Evolutionary conservation across 2,888 invertebrate species (phyloP).

Genomic region (Leptarthrus brevirostris): DNA sequence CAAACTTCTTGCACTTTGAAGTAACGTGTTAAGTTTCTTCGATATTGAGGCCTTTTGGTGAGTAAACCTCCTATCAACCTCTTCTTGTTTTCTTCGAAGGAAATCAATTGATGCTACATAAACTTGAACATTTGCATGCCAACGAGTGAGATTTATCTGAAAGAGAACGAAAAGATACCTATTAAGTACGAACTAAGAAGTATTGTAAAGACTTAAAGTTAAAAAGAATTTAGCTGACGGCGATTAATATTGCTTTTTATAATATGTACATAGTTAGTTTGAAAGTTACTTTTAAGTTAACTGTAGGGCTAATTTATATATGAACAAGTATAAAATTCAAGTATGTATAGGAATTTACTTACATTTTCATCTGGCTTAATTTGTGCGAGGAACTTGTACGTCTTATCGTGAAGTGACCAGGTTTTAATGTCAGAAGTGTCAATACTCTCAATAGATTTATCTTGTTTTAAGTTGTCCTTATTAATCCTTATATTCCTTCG

Average conservation of each 20-base stretch:
- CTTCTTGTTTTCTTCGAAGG: slow-evolving; percentile 60
- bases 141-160: slow-evolving; percentile 59
- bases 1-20: slow-evolving; percentile 60
- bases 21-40: slow-evolving; percentile 59
- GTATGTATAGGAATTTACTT: no score
- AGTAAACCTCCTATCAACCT: slow-evolving; percentile 57
- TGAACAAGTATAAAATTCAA: no score
- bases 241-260: no score
- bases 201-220: no score
- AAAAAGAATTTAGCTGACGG: no score
- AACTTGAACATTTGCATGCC: slow-evolving; percentile 61
- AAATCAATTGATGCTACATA: slow-evolving; percentile 62
- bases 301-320: no score
- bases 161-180: slow-evolving; percentile 46
- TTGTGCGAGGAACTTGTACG: slow-evolving; percentile 63
- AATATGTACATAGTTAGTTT: no score
- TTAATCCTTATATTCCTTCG: slow-evolving; percentile 19
- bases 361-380: slow-evolving; percentile 54
- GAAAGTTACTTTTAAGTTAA: no score
- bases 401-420: slow-evolving; percentile 56
- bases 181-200: not conserved
- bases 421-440: slow-evolving; percentile 57
- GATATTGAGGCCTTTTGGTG: slow-evolving; percentile 54
- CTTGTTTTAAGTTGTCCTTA: slow-evolving; percentile 3
- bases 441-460: slow-evolving; percentile 49